Base-by-base conservation (phyloP, 30 jellyfish, hydroid and myxozoan genomes). In the Phacellophora camtschatica region DNA sequence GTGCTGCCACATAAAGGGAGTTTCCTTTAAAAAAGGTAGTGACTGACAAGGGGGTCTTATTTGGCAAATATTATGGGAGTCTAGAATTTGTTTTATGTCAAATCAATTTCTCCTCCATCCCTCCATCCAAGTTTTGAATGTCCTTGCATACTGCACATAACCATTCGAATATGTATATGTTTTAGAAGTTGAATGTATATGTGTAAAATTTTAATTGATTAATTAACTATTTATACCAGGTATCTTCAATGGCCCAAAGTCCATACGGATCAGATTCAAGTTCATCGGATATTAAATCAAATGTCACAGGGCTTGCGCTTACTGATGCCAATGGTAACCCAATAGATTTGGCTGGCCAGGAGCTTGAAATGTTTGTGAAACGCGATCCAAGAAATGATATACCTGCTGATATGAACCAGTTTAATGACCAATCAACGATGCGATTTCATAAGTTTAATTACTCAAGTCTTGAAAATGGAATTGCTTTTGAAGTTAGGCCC, bases 331-430 rank as follows among this genome's bases (percentile, higher is more conserved):
- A 85, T 50, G 98, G 98, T 12, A 70, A 80, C 28, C 86, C 98
- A 34, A 54, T 92, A 48, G 96, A 92, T 51, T 50, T 92, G 72
- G 75, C 95, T 18, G 96, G 98, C 23, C 96, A 84, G 77, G 96
- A 84, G 36, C 73, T 92, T 31, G 81, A 94, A 36, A 84, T 92
- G 96, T 85, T 84, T 63, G 96, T 92, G 11, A 66, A 80, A 43
- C 87, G 96, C 18, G 91, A 85, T 71, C 54, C 77, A 23, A 55
- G 72, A 27, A 61, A 64, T 33, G 95, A 92, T 70, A n/a, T 55
- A 11, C 54, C 95, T 5, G 68, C 96, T 3, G 85, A 67, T 8
- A 74, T 63, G 75, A 78, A 84, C 49, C 56, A 37, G 20, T 82
- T 85, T 45, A 87, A 81, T 54, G 79, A 76, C 31, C 28, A 31